phyloP scores from a whole-genome alignment of 1,140 invertebrate species.

The Penaeus vannamei region DNA sequence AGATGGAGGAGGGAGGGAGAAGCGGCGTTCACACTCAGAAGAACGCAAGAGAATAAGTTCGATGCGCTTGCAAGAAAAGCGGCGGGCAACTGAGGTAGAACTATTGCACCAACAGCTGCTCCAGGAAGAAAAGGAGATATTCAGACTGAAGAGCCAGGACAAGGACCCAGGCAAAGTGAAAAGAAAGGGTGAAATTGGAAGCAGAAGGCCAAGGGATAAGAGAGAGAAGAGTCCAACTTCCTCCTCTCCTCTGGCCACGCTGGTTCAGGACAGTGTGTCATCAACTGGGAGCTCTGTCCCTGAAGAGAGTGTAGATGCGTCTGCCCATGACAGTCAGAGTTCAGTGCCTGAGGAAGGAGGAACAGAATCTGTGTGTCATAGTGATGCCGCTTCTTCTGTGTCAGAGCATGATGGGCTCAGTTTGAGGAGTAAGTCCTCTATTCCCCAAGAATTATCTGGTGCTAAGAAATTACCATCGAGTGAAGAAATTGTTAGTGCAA shows the following conservation, averaged over 20 bases:
- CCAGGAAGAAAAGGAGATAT: conserved; percentile 44
- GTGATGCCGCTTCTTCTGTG: conserved; percentile 53
- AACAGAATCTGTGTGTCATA: conserved; percentile 48
- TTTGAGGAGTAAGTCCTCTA: conserved; percentile 12
- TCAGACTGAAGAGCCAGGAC: conserved; percentile 36
- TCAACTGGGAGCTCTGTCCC: conserved; percentile 42
- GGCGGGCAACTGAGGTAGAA: conserved; percentile 46
- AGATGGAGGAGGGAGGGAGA: conserved; percentile 54
- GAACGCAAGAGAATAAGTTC: conserved; percentile 42
- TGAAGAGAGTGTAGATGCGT: conserved; percentile 45
- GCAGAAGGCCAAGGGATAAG: conserved; percentile 43
- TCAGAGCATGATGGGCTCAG: conserved; percentile 47
- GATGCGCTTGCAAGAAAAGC: conserved; percentile 50
- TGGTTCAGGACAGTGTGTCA: neutral
- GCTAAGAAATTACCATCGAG: neutral
- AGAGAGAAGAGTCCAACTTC: conserved; percentile 48
- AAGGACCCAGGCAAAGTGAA: conserved; percentile 45
- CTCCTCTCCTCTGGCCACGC: neutral
- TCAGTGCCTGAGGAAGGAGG: conserved; percentile 50
- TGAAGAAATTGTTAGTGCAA: neutral
- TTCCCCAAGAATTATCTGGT: neutral
- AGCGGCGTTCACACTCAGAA: conserved; percentile 56
- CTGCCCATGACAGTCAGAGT: conserved; percentile 51
- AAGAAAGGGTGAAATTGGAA: conserved; percentile 50
- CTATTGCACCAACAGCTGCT: conserved; percentile 38